Conservation (phyloP, 2,888 invertebrate genomes). For the Nysson spinosus region DNA sequence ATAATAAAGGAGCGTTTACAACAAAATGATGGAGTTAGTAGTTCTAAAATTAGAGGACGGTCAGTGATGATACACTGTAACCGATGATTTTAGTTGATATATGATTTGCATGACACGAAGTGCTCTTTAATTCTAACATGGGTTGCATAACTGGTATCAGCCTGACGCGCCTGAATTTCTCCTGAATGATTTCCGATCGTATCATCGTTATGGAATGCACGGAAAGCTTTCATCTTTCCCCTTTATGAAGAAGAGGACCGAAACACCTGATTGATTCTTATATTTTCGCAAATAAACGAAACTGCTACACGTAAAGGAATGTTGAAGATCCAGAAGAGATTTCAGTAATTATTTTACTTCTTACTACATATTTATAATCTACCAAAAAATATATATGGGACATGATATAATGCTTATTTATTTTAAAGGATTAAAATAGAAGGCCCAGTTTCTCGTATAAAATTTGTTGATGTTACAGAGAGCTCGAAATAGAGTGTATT, state of each 20-base stretch:
- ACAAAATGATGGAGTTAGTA: constrained; percentile 3
- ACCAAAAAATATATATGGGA: too few relatives aligned
- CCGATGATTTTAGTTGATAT: neutral
- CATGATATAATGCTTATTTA: too few relatives aligned
- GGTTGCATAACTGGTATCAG: constrained; percentile 16
- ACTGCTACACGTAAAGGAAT: too few relatives aligned
- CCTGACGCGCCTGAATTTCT: constrained; percentile 30
- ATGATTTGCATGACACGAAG: neutral
- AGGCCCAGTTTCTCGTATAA: too few relatives aligned
- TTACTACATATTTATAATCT: too few relatives aligned
- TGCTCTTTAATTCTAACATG: constrained; percentile 18
- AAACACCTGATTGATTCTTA: too few relatives aligned
- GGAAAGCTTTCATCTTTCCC: constrained; percentile 13
- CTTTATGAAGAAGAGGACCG: neutral
- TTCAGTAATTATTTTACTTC: too few relatives aligned
- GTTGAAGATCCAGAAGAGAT: too few relatives aligned
- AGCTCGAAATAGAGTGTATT: too few relatives aligned
- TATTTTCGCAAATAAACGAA: too few relatives aligned
- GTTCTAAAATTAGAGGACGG: neutral
- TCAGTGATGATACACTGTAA: constrained; percentile 3
- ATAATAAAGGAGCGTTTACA: neutral
- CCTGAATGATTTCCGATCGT: constrained; percentile 15
- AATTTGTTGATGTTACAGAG: too few relatives aligned
- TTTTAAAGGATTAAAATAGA: too few relatives aligned
- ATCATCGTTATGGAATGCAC: constrained; percentile 11